A percentile compares a stretch with the other conserved stretches of the same genome.
These are phyloP conservation scores for Erpobdella octoculata DNA, from an alignment of 2,888 invertebrate species.

Conservation along the genomic window DNA sequence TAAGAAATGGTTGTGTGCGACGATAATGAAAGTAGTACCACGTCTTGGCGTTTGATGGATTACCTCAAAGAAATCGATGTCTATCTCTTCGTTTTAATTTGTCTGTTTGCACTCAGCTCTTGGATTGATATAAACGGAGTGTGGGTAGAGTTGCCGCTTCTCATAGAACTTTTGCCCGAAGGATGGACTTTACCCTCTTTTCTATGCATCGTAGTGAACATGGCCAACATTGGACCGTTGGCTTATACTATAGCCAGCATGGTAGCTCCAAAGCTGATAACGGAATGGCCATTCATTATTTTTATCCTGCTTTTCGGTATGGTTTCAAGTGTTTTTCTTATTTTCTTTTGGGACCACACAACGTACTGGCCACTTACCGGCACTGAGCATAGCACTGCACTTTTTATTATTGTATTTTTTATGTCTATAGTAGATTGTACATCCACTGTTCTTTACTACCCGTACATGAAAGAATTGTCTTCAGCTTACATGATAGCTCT, in stretches of 20 bases:
- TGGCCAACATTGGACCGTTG: conserved; percentile 72
- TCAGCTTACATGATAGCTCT: conserved; percentile 70
- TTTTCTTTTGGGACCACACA: conserved; percentile 58
- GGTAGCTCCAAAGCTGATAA: conserved; percentile 28
- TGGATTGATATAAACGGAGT: conserved; percentile 83
- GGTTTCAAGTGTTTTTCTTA: conserved; percentile 51
- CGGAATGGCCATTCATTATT: conserved; percentile 53
- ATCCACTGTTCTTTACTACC: conserved; percentile 76
- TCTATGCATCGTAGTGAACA: conserved; percentile 70
- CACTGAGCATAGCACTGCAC: conserved; percentile 47
- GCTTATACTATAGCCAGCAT: conserved; percentile 56
- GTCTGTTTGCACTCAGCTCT: conserved; percentile 64
- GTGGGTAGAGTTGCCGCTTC: conserved; percentile 77
- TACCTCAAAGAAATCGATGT: neutral
- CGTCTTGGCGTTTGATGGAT: too few species aligned
- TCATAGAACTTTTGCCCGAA: conserved; percentile 74
- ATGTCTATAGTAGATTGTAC: conserved; percentile 72
- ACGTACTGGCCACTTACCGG: conserved; percentile 53
- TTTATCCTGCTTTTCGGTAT: conserved; percentile 53
- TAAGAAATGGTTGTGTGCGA: too few species aligned
- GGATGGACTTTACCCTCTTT: conserved; percentile 76
- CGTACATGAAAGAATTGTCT: conserved; percentile 65
- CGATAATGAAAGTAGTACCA: too few species aligned
- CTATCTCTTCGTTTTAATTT: conserved; percentile 57
- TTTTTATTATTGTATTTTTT: conserved; percentile 63